Base-by-base conservation (phyloP, 2,113 vertebrate species). In the Paratilapia polleni region DNA sequence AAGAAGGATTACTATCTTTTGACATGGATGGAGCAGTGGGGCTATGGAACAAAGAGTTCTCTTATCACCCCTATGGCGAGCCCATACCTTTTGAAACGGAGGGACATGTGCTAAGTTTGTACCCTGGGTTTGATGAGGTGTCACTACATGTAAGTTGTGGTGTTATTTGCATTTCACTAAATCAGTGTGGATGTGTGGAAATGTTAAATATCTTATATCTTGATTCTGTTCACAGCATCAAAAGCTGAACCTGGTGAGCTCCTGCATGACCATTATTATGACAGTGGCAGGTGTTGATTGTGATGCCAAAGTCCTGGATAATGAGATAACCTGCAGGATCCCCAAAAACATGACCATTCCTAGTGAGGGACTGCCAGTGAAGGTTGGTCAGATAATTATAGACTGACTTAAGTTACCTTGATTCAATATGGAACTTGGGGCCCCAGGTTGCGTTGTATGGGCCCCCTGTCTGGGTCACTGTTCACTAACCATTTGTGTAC, bases 231-330 rank as follows among this genome's bases (percentile, higher is more conserved):
- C 17, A 64, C 94, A 99, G 98, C 98, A 99, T 81, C 15, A 94
- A 8, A 97, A 97, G 56, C 93, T 99, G 88, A 94, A 96, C 0
- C 83, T 95, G 0, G 95, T 98, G 89, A 96, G 93, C 31, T 62
- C 89, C 70, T 99, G 98, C 36, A 96, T 99, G 96, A 96, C 93
- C 81, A 94, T 99, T 92, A 95, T 95, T 36, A 96, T 99, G 97
- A 97, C 92, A 0, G 94, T 99, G 89, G 97, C 94, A 10, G 96
- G 95, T n/a, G 89, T 81, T 28, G 92, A 96, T 86, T 99, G 98
- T 93, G 95, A 96, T 49, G 96, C 97, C 22, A 96, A 93, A 20
- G 93, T 99, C 85, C 92, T 97, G 91, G 96, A 97, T 41, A 97
- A 97, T 1, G 95, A 98, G 86, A 97, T 99, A 82, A 96, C 95